These are phyloP conservation scores for Hyla sarda DNA, from an alignment of 2,113 vertebrate species.

Conservation along the genomic window DNA sequence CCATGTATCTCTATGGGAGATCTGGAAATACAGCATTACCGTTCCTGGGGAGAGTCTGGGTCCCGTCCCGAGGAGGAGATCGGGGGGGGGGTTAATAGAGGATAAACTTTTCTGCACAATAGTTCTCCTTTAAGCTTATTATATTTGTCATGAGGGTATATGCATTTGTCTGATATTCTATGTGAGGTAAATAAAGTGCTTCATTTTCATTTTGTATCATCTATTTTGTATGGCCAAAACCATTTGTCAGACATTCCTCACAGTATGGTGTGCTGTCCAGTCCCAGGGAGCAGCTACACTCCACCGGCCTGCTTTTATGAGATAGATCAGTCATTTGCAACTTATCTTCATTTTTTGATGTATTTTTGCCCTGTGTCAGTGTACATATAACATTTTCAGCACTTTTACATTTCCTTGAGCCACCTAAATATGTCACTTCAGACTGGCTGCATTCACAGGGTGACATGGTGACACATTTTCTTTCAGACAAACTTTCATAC, in stretches of 20 bases:
- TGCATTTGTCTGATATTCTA: too few relatives aligned
- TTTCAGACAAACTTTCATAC: slow-evolving; percentile 17
- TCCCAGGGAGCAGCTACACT: slow-evolving; percentile 64
- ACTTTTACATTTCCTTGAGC: slow-evolving; percentile 47
- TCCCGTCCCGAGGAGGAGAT: too few relatives aligned
- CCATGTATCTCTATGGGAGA: too few relatives aligned
- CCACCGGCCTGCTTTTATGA: slow-evolving; percentile 62
- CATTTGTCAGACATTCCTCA: slow-evolving; percentile 65
- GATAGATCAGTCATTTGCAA: slow-evolving; percentile 60
- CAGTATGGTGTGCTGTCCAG: slow-evolving; percentile 57
- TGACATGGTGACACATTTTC: not conserved
- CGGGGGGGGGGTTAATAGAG: too few relatives aligned
- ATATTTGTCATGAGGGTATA: not conserved
- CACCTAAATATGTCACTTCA: slow-evolving; percentile 70
- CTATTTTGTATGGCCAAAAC: slow-evolving; percentile 36
- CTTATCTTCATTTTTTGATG: fast-evolving
- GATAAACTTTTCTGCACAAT: too few relatives aligned
- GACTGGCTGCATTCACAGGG: slow-evolving; percentile 72
- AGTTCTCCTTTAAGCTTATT: not conserved
- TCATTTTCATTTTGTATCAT: not conserved
- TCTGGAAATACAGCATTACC: too few relatives aligned
- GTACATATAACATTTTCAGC: not conserved
- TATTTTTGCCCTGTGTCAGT: not conserved
- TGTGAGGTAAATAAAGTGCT: too few relatives aligned
- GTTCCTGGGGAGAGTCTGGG: too few relatives aligned